These are phyloP conservation scores for Limnephilus lunatus DNA, from an alignment of 2,888 invertebrate genomes.

Conservation along the genomic window DNA sequence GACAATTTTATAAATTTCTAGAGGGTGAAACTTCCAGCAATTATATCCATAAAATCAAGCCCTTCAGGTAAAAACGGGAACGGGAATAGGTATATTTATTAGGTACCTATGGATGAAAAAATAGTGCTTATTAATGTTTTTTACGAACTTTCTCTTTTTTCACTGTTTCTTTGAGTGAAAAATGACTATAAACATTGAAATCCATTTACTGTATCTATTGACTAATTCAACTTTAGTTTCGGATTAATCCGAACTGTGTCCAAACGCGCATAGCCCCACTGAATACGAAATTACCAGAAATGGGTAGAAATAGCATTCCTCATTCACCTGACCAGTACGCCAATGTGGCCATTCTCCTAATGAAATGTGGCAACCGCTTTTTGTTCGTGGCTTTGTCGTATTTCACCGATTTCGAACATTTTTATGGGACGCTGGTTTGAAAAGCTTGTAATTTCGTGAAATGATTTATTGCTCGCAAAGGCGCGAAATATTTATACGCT, in stretches of 20 bases:
- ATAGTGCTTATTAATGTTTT: not conserved
- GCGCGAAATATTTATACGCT: conserved; percentile 26
- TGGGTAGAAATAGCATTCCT: not conserved
- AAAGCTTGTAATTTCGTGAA: conserved; percentile 64
- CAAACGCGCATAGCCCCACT: not conserved
- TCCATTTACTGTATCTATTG: not conserved
- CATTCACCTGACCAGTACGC: conserved; percentile 26
- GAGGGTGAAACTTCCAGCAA: too few relatives aligned
- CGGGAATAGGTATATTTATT: too few relatives aligned
- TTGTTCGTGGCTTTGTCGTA: conserved; percentile 57
- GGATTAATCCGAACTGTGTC: not conserved
- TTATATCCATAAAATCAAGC: too few relatives aligned
- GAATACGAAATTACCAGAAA: conserved; percentile 26
- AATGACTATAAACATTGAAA: not conserved
- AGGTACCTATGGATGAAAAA: not conserved
- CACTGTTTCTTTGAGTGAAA: not conserved
- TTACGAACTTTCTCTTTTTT: not conserved
- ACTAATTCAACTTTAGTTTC: conserved; percentile 19
- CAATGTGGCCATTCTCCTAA: conserved; percentile 43
- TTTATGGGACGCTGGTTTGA: conserved; percentile 63
- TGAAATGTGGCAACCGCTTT: conserved; percentile 61
- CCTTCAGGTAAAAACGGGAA: too few relatives aligned
- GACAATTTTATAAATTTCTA: too few relatives aligned
- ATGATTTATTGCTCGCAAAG: conserved; percentile 57
- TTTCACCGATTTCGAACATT: conserved; percentile 62